Percentiles rank a stretch among this genome's conserved stretches.
Evolutionary conservation across 2,113 vertebrate species (phyloP).

Genomic region (Picathartes gymnocephalus): DNA sequence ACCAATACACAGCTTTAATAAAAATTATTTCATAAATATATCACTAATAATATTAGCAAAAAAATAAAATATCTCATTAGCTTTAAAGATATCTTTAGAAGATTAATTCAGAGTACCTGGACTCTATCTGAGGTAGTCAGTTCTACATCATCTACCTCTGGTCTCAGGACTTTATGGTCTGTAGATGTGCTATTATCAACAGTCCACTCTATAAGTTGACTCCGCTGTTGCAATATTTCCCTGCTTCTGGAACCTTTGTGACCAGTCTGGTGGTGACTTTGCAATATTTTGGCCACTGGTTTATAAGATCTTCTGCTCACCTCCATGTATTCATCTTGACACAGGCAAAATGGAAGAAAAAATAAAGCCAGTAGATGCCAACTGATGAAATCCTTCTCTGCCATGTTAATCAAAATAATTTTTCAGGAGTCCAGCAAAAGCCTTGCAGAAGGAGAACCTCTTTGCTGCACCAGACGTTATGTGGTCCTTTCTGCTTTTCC

Average conservation of each 20-base stretch:
- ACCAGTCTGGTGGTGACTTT: constrained; percentile 79
- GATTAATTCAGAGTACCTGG: constrained; percentile 83
- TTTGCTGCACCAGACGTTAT: constrained; percentile 35
- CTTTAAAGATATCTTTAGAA: constrained; percentile 70
- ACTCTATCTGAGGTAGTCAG: constrained; percentile 80
- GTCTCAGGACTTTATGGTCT: constrained; percentile 77
- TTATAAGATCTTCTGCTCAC: constrained; percentile 84
- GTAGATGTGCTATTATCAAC: constrained; percentile 77
- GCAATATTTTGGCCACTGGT: constrained; percentile 79
- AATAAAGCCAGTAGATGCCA: constrained; percentile 78
- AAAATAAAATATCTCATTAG: neutral
- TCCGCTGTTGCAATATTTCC: constrained; percentile 79
- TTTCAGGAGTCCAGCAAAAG: constrained; percentile 51
- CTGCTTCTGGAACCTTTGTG: constrained; percentile 75
- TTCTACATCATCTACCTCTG: constrained; percentile 82
- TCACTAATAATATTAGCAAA: neutral
- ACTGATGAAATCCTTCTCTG: constrained; percentile 61
- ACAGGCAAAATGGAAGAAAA: constrained; percentile 79
- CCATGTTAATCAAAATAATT: constrained; percentile 67
- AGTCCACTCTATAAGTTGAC: constrained; percentile 74
- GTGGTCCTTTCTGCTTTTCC: constrained; percentile 59
- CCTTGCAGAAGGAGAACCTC: constrained; percentile 24
- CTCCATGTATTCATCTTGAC: constrained; percentile 84
- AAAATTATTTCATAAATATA: neutral
- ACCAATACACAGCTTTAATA: neutral